Base-by-base conservation (phyloP, 2,113 vertebrate genomes). In the Apaloderma vittatum region DNA sequence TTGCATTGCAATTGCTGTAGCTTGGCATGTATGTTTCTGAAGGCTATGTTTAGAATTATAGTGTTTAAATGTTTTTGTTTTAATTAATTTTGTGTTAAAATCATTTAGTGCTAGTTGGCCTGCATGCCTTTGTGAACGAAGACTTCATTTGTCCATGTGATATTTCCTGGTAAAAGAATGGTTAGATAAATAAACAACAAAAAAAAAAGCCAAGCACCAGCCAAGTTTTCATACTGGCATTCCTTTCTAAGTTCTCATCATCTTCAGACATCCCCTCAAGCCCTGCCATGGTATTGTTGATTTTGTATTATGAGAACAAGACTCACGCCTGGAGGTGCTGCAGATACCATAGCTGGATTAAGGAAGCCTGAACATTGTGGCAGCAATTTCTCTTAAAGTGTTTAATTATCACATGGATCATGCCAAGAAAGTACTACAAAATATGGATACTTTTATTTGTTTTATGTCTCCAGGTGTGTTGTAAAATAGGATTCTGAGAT, bases 1-100 rank as follows among this genome's bases (percentile, higher is more conserved):
- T 88, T 95, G 74, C 74, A 68, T 58, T 96, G 63, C 68, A 95
- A 72, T 95, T 86, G 48, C 63, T 83, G 83, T 86, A 97, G 93
- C 82, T 94, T 97, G 90, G 62, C 83, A 63, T 90, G 68, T 62
- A 51, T 51, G 52, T 86, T 79, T 79, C 86, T 92, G 84, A 97
- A 96, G 95, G 91, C 91, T 86, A 71, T 79, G 52, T 91, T 89
- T 97, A 84, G 90, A 93, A 91, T 95, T 55, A 92, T 3, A 88
- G 55, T 92, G 65, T 91, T 96, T 89, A 93, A 96, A 85, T 96
- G 63, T 81, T 95, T 93, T 72, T 90, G 22, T 45, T 94, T 96
- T 73, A 89, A 96, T 97, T 87, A 81, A 62, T 95, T 90, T 85
- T 97, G 36, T 57, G 79, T 72, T 96, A 63, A 90, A 95, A 92